Evolutionary conservation across 1,140 invertebrate species (phyloP).

Genomic region (Calycopis cecrops): DNA sequence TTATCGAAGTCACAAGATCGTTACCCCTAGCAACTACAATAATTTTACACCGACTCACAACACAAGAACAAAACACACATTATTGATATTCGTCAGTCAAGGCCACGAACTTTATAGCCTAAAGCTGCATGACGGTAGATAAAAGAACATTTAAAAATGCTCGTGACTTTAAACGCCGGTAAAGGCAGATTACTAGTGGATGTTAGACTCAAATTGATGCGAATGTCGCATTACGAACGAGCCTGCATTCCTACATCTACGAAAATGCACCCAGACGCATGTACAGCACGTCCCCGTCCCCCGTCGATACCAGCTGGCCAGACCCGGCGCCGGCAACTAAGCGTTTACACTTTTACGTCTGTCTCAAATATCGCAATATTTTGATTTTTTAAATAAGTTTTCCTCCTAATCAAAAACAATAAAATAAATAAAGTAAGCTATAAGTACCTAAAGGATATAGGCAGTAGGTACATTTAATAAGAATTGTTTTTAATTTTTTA

Average conservation of each 20-base stretch:
- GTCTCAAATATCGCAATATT: too few species aligned
- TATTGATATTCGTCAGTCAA: neutral
- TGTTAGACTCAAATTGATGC: constrained; percentile 16
- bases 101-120: neutral
- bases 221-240: constrained; percentile 48
- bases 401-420: too few species aligned
- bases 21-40: neutral
- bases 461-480: too few species aligned
- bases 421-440: too few species aligned
- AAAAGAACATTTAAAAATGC: too few species aligned
- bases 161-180: neutral
- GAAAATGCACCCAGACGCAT: constrained; percentile 60
- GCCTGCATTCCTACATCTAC: constrained; percentile 47
- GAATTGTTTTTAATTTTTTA: too few species aligned
- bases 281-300: constrained; percentile 54
- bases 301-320: constrained; percentile 38
- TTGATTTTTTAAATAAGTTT: too few species aligned
- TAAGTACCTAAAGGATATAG: too few species aligned
- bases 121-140: neutral
- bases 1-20: too few species aligned
- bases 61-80: too few species aligned
- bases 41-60: neutral
- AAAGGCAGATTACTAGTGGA: neutral
- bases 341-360: too few species aligned
- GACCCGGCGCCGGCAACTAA: constrained; percentile 25